Evolutionary conservation across 2,888 invertebrate species (phyloP), one percentile per base, ranked within the genome.

Genomic region (Dendrolimus houi): DNA sequence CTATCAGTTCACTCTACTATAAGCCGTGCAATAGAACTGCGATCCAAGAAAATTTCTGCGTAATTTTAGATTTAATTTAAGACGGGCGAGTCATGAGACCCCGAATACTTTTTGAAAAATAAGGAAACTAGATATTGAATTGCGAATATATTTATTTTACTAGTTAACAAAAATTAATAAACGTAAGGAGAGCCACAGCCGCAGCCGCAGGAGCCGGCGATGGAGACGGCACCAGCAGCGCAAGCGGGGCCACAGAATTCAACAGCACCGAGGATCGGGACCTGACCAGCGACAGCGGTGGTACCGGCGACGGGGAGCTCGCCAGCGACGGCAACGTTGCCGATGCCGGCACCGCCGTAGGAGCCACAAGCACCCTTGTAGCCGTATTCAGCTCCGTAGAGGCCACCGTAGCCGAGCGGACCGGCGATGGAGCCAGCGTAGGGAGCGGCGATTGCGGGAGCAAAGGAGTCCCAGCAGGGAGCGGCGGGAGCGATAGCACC

Each of bases 211-310:
- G 59, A 57, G 7, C 74, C 77, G 41, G 62, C 57, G 54, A 76
- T 71, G 52, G 71, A 62, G 53, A 77, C 74, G 29, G 60, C 56
- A 14, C 75, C 77, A 47, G 59, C 63, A 17, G 78, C 71, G 42
- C 70, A 67, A 29, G 76, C 69, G 6, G 64, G 62, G 14, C 77
- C 77, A 47, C 58, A 60, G 61, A 72, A 77, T 57, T 68, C 58
- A 7, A 76, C 72, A 2, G 66, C 63, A 14, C 76, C 77, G 54
- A 68, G 61, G 61, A 75, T 73, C 55, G 77, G 78, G 54, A 78
- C 74, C 62, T 67, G 66, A 53, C 70, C 79, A 14, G 61, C 62
- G 57, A 69, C 60, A 12, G 60, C 58, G 57, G 77, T 74, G 56
- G 64, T 60, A 42, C 79, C 77, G 52, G 60, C 58, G 17, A 75